Evolutionary conservation across 2,113 vertebrate genomes (phyloP).

Genomic region (Chascanopsetta lugubris): DNA sequence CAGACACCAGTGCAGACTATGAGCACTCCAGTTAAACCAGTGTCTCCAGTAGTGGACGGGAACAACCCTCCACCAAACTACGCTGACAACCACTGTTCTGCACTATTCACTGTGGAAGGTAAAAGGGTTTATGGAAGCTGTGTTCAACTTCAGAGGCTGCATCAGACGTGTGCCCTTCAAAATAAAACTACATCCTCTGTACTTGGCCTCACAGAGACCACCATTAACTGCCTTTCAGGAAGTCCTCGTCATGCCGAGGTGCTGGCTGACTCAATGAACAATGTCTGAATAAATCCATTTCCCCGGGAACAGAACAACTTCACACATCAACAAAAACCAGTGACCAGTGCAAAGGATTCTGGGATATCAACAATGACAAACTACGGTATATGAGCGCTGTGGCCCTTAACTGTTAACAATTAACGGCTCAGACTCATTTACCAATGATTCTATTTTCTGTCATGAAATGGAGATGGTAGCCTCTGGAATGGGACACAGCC

Average conservation of each 20-base stretch:
- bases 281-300: conserved; percentile 1
- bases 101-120: background rate
- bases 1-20: conserved; percentile 3
- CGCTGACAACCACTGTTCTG: conserved; percentile 5
- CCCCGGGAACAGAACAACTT: background rate
- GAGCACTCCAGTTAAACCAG: background rate
- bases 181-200: conserved; percentile 1
- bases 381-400: background rate
- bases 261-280: background rate
- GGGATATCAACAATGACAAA: background rate
- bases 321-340: background rate
- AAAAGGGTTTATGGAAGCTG: conserved; percentile 2
- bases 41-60: background rate
- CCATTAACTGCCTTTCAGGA: conserved; percentile 6
- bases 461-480: background rate
- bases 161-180: conserved; percentile 1
- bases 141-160: conserved; percentile 29
- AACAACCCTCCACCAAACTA: conserved; percentile 8
- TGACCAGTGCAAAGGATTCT: background rate
- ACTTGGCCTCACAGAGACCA: conserved; percentile 47
- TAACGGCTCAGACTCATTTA: background rate
- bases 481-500: conserved; percentile 29
- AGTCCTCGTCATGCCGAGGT: background rate
- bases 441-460: background rate
- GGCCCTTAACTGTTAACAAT: conserved; percentile 1